Conservation (phyloP, 2,113 vertebrate species). For the Polypterus bichir region DNA sequence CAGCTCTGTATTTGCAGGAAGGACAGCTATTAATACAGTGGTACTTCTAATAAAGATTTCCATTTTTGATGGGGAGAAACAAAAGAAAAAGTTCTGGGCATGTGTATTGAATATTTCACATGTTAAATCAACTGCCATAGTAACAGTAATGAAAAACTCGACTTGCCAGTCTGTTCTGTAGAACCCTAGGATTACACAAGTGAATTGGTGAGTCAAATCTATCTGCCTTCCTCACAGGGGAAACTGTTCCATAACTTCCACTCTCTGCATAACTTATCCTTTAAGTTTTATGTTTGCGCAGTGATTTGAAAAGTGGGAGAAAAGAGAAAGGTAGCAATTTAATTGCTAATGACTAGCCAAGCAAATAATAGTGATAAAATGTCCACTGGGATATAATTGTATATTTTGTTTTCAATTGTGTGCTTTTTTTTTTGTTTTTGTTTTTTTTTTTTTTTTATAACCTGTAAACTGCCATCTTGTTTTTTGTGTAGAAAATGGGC, state of each 20-base stretch:
- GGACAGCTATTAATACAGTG: too few relatives aligned
- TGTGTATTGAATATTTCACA: constrained; percentile 5
- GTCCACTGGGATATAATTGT: not conserved
- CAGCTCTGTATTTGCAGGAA: too few relatives aligned
- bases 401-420: too few relatives aligned
- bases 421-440: constrained; percentile 12
- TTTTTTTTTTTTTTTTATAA: constrained; percentile 19
- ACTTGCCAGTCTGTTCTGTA: constrained; percentile 8
- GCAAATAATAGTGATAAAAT: constrained; percentile 20
- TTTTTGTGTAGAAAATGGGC: constrained; percentile 15
- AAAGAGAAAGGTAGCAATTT: constrained; percentile 11
- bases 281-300: constrained; percentile 6
- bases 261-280: constrained; percentile 27
- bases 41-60: too few relatives aligned
- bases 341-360: constrained; percentile 22
- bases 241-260: constrained; percentile 9
- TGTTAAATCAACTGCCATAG: not conserved
- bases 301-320: constrained; percentile 9
- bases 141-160: constrained; percentile 24
- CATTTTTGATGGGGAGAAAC: not conserved
- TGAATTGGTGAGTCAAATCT: constrained; percentile 8
- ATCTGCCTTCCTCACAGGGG: constrained; percentile 1
- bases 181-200: constrained; percentile 1
- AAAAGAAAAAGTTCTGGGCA: constrained; percentile 7
- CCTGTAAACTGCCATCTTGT: constrained; percentile 25